These are phyloP conservation scores for Plusia festucae DNA, from an alignment of 2,888 invertebrate genomes.

Conservation along the genomic window DNA sequence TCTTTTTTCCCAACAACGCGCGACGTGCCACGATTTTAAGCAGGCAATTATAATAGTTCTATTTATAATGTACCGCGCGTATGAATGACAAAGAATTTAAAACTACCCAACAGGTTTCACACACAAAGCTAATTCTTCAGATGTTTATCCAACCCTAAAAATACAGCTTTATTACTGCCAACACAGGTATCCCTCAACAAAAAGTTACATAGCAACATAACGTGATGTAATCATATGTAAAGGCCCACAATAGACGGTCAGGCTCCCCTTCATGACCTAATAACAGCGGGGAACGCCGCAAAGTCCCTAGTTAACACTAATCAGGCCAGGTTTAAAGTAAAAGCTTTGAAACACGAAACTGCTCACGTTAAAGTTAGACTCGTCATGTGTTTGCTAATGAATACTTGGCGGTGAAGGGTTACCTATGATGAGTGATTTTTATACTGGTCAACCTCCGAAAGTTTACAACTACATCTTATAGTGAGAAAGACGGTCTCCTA, in stretches of 20 bases:
- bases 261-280: slow-evolving; percentile 39
- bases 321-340: slow-evolving; percentile 42
- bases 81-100: neutral
- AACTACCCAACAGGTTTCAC: neutral
- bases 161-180: neutral
- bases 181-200: slow-evolving; percentile 3
- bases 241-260: slow-evolving; percentile 20
- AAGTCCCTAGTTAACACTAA: slow-evolving; percentile 34
- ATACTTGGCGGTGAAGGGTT: slow-evolving; percentile 8
- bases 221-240: slow-evolving; percentile 8
- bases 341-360: slow-evolving; percentile 18
- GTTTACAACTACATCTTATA: too few species aligned
- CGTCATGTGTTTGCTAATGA: slow-evolving; percentile 12
- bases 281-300: slow-evolving; percentile 31
- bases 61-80: neutral
- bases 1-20: too few species aligned
- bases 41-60: neutral
- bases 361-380: slow-evolving; percentile 10
- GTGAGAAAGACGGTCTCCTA: too few species aligned
- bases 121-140: neutral
- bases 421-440: neutral
- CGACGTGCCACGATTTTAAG: too few species aligned
- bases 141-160: slow-evolving; percentile 2
- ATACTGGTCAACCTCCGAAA: neutral
- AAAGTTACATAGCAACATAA: neutral